phyloP scores from a whole-genome alignment of 2,888 invertebrate species.

The Drosophila prolongata region DNA sequence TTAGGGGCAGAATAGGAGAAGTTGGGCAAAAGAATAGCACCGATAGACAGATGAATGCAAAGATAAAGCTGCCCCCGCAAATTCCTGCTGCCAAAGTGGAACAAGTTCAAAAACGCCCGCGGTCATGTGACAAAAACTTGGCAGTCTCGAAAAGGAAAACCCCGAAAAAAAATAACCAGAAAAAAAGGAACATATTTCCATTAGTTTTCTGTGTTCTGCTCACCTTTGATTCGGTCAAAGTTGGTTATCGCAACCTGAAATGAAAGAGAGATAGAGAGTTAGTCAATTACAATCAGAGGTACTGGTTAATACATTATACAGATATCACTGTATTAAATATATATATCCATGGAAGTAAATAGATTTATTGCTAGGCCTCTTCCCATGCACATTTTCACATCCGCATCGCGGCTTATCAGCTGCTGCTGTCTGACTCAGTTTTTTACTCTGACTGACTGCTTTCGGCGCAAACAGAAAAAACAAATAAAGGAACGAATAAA shows the following conservation, averaged over 20 bases:
- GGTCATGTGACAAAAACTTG: slow-evolving; percentile 33
- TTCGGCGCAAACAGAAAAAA: slow-evolving; percentile 33
- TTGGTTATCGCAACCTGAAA: slow-evolving; percentile 41
- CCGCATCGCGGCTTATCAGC: slow-evolving; percentile 38
- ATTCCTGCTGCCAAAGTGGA: slow-evolving; percentile 32
- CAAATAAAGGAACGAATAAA: slow-evolving; percentile 45
- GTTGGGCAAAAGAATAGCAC: slow-evolving; percentile 17
- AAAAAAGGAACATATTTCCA: slow-evolving; percentile 10
- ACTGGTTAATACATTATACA: slow-evolving; percentile 3
- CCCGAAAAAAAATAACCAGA: neutral
- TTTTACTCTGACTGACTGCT: slow-evolving; percentile 23
- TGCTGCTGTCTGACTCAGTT: slow-evolving; percentile 11
- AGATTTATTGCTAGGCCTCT: slow-evolving; percentile 13
- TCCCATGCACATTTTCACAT: slow-evolving; percentile 29
- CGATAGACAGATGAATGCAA: slow-evolving; percentile 31
- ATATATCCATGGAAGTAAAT: slow-evolving; percentile 9
- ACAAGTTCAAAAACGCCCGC: slow-evolving; percentile 47
- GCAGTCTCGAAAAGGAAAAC: slow-evolving; percentile 24
- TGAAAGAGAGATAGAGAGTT: slow-evolving; percentile 13
- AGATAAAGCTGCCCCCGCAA: slow-evolving; percentile 27
- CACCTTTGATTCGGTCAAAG: slow-evolving; percentile 37
- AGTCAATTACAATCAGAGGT: slow-evolving; percentile 17
- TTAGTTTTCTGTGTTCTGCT: slow-evolving; percentile 16
- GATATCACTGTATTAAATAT: slow-evolving; percentile 3
- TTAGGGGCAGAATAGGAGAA: slow-evolving; percentile 9